These are phyloP conservation scores for Drosophila trapezifrons DNA, from an alignment of 1,140 invertebrate species.

Conservation along the genomic window DNA sequence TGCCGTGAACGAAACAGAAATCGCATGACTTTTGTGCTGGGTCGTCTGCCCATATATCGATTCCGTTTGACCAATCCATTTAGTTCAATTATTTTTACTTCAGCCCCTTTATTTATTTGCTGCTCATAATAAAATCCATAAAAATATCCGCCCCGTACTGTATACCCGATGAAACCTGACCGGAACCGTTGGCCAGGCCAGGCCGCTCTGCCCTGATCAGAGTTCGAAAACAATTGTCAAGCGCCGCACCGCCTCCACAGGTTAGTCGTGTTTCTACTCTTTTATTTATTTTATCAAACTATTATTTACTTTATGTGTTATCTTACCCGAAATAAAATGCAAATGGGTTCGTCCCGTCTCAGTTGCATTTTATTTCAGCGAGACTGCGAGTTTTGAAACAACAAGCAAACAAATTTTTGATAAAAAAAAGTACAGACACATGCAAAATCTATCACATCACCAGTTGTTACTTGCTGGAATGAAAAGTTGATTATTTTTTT, in stretches of 20 bases:
- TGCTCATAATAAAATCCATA: slow-evolving; percentile 9
- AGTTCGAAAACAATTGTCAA: slow-evolving; percentile 67
- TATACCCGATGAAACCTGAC: slow-evolving; percentile 65
- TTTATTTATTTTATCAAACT: slow-evolving; percentile 65
- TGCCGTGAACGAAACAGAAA: background rate
- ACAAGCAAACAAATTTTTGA: slow-evolving; percentile 43
- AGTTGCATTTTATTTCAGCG: slow-evolving; percentile 29
- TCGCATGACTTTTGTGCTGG: slow-evolving; percentile 3
- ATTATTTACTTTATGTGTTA: slow-evolving; percentile 62
- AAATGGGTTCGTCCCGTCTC: slow-evolving; percentile 7
- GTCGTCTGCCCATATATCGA: slow-evolving; percentile 9
- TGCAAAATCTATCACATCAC: slow-evolving; percentile 57
- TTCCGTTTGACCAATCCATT: slow-evolving; percentile 29
- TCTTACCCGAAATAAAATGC: slow-evolving; percentile 37
- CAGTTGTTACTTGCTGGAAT: slow-evolving; percentile 22
- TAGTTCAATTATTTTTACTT: slow-evolving; percentile 52
- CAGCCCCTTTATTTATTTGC: slow-evolving; percentile 49
- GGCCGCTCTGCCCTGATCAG: slow-evolving; percentile 71
- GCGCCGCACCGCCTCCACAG: slow-evolving; percentile 71
- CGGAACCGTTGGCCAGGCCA: slow-evolving; percentile 72
- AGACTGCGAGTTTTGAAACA: slow-evolving; percentile 57
- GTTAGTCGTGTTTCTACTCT: slow-evolving; percentile 83
- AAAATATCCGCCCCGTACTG: slow-evolving; percentile 9
- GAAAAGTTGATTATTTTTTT: slow-evolving; percentile 55
- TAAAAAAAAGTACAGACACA: slow-evolving; percentile 68